Percentiles rank a stretch among this genome's conserved stretches.
These are phyloP conservation scores for Dynastes hyllus DNA, from an alignment of 2,888 invertebrate genomes.

Conservation along the genomic window DNA sequence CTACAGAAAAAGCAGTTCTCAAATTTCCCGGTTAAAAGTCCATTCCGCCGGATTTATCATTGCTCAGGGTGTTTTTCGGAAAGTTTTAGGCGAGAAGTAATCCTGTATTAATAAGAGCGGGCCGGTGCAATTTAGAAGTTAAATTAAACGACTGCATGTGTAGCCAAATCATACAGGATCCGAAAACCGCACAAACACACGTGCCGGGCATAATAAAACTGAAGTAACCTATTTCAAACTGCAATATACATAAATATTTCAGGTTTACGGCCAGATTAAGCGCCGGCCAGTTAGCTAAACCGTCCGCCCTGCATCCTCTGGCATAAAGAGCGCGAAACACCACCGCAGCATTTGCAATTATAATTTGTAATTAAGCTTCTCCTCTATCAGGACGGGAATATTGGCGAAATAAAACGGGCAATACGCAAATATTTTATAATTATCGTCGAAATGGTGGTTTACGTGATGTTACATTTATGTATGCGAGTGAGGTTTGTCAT, in stretches of 20 bases:
- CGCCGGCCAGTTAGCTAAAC: conserved; percentile 42
- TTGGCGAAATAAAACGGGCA: not conserved
- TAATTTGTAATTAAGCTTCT: conserved; percentile 40
- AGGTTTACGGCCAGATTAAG: conserved; percentile 43
- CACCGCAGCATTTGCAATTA: conserved; percentile 40
- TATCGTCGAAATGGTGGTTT: no score
- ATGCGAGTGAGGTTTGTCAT: no score
- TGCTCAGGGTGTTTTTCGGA: not conserved
- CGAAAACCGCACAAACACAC: conserved; percentile 14
- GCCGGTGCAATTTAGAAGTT: conserved; percentile 39
- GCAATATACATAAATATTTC: conserved; percentile 47
- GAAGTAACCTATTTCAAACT: conserved; percentile 39
- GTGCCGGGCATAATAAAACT: conserved; percentile 39
- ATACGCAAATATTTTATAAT: no score
- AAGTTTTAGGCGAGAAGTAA: not conserved
- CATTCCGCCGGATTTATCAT: conserved; percentile 7
- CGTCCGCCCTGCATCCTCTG: conserved; percentile 8
- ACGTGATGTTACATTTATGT: no score
- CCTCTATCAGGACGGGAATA: conserved; percentile 17
- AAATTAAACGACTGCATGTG: conserved; percentile 42
- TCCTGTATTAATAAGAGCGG: conserved; percentile 26
- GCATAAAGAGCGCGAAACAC: conserved; percentile 28
- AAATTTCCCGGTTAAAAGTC: no score
- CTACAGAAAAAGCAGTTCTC: no score
- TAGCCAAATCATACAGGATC: conserved; percentile 27